A percentile compares a stretch with the other conserved stretches of the same genome.
Evolutionary conservation across 2,113 vertebrate genomes (phyloP).

Genomic region (Galemys pyrenaicus): DNA sequence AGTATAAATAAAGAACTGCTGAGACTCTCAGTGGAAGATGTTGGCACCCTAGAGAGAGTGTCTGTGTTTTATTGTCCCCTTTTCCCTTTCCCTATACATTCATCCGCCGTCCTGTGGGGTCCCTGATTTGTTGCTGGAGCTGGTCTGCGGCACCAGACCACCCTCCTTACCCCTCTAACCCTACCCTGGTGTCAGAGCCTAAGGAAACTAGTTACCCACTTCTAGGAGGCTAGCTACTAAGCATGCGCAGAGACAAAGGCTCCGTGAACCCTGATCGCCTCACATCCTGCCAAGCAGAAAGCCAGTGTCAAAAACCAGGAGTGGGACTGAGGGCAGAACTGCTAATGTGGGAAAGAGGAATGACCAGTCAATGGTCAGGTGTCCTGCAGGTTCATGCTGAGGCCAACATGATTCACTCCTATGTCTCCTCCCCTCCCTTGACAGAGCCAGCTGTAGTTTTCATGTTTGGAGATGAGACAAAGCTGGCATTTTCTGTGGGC

Average conservation of each 20-base stretch:
- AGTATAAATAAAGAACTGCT: no score
- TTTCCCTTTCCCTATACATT: no score
- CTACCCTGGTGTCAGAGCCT: background rate
- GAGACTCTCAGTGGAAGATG: no score
- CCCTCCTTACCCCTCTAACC: background rate
- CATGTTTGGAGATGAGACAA: background rate
- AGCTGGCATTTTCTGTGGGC: background rate
- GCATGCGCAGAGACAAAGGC: background rate
- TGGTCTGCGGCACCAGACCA: no score
- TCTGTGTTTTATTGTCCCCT: no score
- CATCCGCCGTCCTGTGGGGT: no score
- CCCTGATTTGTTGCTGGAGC: no score
- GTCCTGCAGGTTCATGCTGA: background rate
- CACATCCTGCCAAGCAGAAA: background rate
- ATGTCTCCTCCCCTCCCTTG: background rate
- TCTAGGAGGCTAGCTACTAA: background rate
- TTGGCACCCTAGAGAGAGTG: no score
- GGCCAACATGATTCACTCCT: slow-evolving; percentile 41
- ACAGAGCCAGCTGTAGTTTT: background rate
- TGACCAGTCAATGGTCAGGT: background rate
- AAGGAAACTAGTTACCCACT: background rate
- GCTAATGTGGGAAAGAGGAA: background rate
- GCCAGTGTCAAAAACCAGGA: background rate
- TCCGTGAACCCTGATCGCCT: background rate
- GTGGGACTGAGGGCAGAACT: background rate